Evolutionary conservation across 2,888 invertebrate species (phyloP).

Genomic region (Dynastes grantii): DNA sequence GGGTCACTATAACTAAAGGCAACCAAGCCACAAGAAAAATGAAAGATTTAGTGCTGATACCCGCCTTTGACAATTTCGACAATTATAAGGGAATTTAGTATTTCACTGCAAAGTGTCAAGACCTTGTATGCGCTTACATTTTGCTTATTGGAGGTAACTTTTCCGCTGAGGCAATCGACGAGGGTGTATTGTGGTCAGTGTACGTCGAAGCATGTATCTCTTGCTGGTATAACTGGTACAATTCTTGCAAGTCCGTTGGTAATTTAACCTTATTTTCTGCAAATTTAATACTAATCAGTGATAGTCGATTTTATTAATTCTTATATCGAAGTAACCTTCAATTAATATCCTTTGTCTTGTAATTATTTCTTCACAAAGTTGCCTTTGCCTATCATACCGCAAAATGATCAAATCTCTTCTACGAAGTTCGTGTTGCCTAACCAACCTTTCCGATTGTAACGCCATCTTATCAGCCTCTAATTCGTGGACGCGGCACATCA

Average conservation of each 20-base stretch:
- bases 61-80: background rate
- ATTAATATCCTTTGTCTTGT: constrained; percentile 89
- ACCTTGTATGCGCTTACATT: constrained; percentile 68
- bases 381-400: constrained; percentile 87
- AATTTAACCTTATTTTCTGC: constrained; percentile 80
- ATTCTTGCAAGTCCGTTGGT: constrained; percentile 83
- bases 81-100: background rate
- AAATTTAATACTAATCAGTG: background rate
- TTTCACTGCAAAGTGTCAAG: no score
- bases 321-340: constrained; percentile 76
- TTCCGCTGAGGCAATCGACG: constrained; percentile 72
- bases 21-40: no score
- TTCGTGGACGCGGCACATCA: constrained; percentile 94
- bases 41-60: background rate
- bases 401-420: constrained; percentile 88
- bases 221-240: constrained; percentile 88
- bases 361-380: constrained; percentile 93
- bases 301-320: background rate
- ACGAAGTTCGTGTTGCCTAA: constrained; percentile 89
- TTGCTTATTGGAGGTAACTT: constrained; percentile 79
- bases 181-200: constrained; percentile 74
- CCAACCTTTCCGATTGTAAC: constrained; percentile 88
- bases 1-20: constrained; percentile 67
- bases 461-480: constrained; percentile 96
- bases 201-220: constrained; percentile 89